A percentile compares a stretch with the other conserved stretches of the same genome.
These are phyloP conservation scores for Drosophila atripex DNA, from an alignment of 2,888 invertebrate species.

Conservation along the genomic window DNA sequence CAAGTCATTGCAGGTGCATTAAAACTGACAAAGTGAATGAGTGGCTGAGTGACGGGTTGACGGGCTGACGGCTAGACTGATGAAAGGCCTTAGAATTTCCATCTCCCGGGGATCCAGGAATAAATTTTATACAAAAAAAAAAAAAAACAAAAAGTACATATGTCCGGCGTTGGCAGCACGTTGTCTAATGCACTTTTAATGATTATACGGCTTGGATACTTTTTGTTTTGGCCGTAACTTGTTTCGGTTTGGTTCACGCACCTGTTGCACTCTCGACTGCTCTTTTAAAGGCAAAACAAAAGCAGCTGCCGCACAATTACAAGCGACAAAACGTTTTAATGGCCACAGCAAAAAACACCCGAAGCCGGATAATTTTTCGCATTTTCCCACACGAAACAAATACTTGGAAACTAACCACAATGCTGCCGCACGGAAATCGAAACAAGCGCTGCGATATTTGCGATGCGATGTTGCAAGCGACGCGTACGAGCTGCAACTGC, in stretches of 20 bases:
- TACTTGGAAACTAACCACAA: slow-evolving; percentile 20
- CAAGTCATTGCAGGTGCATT: slow-evolving; percentile 76
- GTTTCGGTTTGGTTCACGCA: slow-evolving; percentile 56
- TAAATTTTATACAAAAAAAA: neutral
- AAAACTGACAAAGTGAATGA: slow-evolving; percentile 31
- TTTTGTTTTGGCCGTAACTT: slow-evolving; percentile 13
- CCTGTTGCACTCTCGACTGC: slow-evolving; percentile 64
- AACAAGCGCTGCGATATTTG: slow-evolving; percentile 52
- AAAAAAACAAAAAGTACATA: neutral
- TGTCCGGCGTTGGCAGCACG: slow-evolving; percentile 10
- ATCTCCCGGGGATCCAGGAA: slow-evolving; percentile 1
- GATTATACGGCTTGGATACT: slow-evolving; percentile 23
- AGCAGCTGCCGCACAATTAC: slow-evolving; percentile 75
- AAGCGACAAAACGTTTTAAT: slow-evolving; percentile 72
- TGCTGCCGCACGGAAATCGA: slow-evolving; percentile 17
- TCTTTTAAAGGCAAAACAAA: slow-evolving; percentile 64
- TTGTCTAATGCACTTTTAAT: slow-evolving; percentile 73
- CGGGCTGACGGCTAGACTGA: slow-evolving; percentile 17
- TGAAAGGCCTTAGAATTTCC: slow-evolving; percentile 49
- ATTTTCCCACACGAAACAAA: slow-evolving; percentile 46
- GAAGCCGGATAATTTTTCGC: slow-evolving; percentile 49
- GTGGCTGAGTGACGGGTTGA: slow-evolving; percentile 25
- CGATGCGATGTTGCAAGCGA: slow-evolving; percentile 71
- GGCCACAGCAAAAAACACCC: slow-evolving; percentile 29
- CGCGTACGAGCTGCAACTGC: slow-evolving; percentile 57